Base-by-base conservation (phyloP, 2,888 invertebrate genomes). In the Nephrotoma guestfalica region DNA sequence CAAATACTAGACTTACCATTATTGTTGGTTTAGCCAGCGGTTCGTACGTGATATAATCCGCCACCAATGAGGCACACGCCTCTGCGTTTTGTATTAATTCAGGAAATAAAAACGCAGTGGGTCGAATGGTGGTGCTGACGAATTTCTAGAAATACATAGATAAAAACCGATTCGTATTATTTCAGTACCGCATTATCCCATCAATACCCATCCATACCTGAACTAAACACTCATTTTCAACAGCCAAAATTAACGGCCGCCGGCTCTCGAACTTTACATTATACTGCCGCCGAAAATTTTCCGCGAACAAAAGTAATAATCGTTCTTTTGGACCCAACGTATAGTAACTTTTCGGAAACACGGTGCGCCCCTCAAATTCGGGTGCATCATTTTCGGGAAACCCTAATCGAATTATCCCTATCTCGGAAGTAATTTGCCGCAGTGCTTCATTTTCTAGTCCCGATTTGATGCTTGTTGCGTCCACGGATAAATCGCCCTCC, bases 41-140 rank as follows among this genome's bases (percentile, higher is more conserved):
- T 89, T 96, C 95, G 90, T 95, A 97, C 88, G 93, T 93, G 88
- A 97, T 93, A 90, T 95, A 96, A 91, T 97, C 96, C 0, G 95
- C 93, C 2, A 96, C 95, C 90, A 97, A 95, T 85, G 93, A 92
- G 0, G 96, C 93, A 88, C 95, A 93, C 71, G 95, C 95, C 89
- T 95, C 93, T 94, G 96, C 96, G 84, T 88, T 89, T n/a, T 89
- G 89, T 85, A 91, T 90, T 83, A 97, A 93, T 88, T 94, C 94
- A 7, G 94, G 92, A 91, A 93, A 96, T 18, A 95, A 94, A 87
- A 97, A 93, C 88, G 94, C 94, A 13, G 96, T 96, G 40, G 96
- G 96, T 83, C 96, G 93, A 88, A 98, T 94, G 2, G 96, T 94
- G 6, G 96, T 96, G 88, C 96, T 96, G 71, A 97, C 96, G 93